Evolutionary conservation across 2,797 vertebrate genomes (phyloP), one percentile per base, ranked within the genome.

Genomic region (Centroberyx gerrardi): DNA sequence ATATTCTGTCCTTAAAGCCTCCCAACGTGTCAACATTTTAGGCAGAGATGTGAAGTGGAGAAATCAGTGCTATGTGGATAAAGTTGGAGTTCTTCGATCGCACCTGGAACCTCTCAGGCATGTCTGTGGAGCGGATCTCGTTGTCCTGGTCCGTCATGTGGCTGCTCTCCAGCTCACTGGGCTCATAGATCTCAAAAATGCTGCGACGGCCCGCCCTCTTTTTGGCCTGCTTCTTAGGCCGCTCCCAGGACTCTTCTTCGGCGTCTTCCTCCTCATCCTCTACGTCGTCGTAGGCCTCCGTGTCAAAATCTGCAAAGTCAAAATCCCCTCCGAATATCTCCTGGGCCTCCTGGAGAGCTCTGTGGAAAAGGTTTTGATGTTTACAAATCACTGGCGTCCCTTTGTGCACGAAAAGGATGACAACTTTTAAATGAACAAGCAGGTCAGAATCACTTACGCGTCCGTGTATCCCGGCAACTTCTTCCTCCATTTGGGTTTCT

Each of bases 81-180:
- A 15, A 14, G 14, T 1, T 62, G 22, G 44, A 42, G 64, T 14
- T 55, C 31, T 17, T 14, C n/a, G 5, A 44, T 74, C 87, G 27
- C n/a, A 97, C 97, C 95, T 97, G 97, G 87, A 97, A 97, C 77
- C 97, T 96, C 87, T 97, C 97, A 0, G 97, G 97, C 94, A 97
- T 95, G 88, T 97, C 97, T 2, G 96, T 97, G 76, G 96, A 89
- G 64, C 96, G 95, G 81, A 97, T 97, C 90, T 97, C 96, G 0
- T 97, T 97, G 90, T 97, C 96, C 88, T 97, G 96, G 87, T 97
- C 97, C 0, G 97, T 97, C 48, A 97, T 93, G 86, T 97, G 96
- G 72, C 97, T 97, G 92, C 96, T 97, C 87, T 97, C 96, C 78
- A 97, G 91, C 86, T 97, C 97, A 0, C 96, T 97, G 71, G 97